Base-by-base conservation (phyloP, 2,113 vertebrate species). In the Callocephalon fimbriatum region DNA sequence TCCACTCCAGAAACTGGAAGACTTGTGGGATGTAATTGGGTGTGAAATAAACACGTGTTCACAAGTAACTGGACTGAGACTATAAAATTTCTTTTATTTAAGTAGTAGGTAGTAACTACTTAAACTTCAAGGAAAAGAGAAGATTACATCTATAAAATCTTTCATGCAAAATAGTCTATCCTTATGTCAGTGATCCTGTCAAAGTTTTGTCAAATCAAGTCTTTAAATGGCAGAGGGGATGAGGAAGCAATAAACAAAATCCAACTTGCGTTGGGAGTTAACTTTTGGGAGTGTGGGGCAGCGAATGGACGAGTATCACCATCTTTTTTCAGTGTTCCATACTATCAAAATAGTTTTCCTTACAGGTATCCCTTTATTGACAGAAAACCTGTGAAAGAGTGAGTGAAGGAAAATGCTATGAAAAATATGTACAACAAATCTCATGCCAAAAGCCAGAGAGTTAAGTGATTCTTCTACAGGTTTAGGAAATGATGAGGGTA, bases 1-100 rank as follows among this genome's bases (percentile, higher is more conserved):
- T 88, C 67, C 72, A 63, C 44, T 90, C 59, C 90, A 86, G 67
- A 92, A 94, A 88, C 29, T 73, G 65, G 47, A 90, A 77, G 68
- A 83, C 90, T 10, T 93, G 75, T 88, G 50, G 35, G 21, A 59
- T 88, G 65, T 91, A 95, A 92, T 51, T 93, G 38, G 23, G 38
- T 88, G 50, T 3, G 15, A 88, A 86, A 81, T 72, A 93, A 93
- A 86, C 26, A 29, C 25, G 38, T 50, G 29, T 94, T 80, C 68
- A 72, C 12, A 84, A 90, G 72, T 88, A 93, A 80, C 79, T 90
- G 82, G 59, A 90, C 71, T 44, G 75, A 80, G 63, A 90, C 79
- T 86, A 78, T 90, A 74, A 86, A 44, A 78, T 92, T 86, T 86
- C n/a, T 88, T 93, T 67, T 27, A 58, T 90, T 86, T 79, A 40